A percentile compares a stretch with the other conserved stretches of the same genome.
phyloP scores from a whole-genome alignment of 2,888 invertebrate genomes.

The Oscheius sp. region DNA sequence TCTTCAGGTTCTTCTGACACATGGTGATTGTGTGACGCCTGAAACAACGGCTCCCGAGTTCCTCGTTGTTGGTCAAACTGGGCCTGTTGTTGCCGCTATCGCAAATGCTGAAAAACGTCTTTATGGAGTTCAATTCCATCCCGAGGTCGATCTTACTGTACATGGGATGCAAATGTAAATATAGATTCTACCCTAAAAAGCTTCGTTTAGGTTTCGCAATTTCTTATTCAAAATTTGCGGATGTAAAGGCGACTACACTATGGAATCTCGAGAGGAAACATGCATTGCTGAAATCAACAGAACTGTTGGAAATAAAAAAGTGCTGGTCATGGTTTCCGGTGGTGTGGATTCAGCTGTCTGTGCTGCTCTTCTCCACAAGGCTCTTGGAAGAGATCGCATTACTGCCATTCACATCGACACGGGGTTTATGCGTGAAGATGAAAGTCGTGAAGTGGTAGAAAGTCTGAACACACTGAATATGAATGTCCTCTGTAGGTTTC shows the following conservation, averaged over 20 bases:
- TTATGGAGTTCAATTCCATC: constrained; percentile 98
- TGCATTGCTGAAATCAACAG: constrained; percentile 91
- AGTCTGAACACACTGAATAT: constrained; percentile 58
- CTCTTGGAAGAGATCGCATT: constrained; percentile 80
- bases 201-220: constrained; percentile 73
- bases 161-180: constrained; percentile 76
- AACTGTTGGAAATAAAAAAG: constrained; percentile 87
- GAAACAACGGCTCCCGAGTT: constrained; percentile 85
- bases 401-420: constrained; percentile 98
- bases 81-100: constrained; percentile 75
- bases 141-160: constrained; percentile 90
- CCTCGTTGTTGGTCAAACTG: constrained; percentile 80
- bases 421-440: constrained; percentile 88
- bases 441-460: constrained; percentile 82
- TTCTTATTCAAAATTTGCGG: constrained; percentile 89
- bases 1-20: constrained; percentile 85
- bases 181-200: background rate
- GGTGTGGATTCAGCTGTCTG: constrained; percentile 99
- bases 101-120: constrained; percentile 87
- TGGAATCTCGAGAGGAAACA: constrained; percentile 84
- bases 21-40: constrained; percentile 90
- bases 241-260: constrained; percentile 80
- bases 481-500: constrained; percentile 51
- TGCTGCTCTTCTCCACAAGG: constrained; percentile 90
- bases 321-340: constrained; percentile 80